These are phyloP conservation scores for Papilio machaon DNA, from an alignment of 1,140 invertebrate genomes.

Conservation along the genomic window DNA sequence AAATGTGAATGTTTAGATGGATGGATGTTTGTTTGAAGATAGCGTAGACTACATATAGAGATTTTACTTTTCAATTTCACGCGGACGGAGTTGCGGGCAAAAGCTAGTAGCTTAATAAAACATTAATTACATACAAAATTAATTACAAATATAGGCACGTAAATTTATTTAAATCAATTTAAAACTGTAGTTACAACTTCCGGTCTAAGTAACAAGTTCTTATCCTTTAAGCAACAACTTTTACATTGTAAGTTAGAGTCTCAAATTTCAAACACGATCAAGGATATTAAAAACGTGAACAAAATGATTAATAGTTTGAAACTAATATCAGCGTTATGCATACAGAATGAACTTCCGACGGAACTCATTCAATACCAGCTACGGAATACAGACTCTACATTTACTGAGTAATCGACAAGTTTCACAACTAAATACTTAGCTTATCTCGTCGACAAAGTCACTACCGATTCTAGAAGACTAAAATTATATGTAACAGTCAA, in stretches of 20 bases:
- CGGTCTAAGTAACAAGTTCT: neutral
- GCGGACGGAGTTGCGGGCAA: too few species aligned
- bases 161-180: too few species aligned
- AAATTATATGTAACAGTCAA: neutral
- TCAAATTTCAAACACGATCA: neutral
- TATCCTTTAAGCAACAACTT: neutral
- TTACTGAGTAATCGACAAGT: neutral
- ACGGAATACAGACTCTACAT: neutral
- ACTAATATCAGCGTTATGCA: slow-evolving; percentile 16
- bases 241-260: neutral
- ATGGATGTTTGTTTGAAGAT: too few species aligned
- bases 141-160: too few species aligned
- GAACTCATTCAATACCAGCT: neutral
- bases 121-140: too few species aligned
- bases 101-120: too few species aligned
- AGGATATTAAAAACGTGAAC: slow-evolving; percentile 23
- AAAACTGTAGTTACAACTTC: too few species aligned
- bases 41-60: too few species aligned
- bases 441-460: neutral
- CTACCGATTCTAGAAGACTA: neutral
- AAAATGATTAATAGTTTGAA: slow-evolving; percentile 20
- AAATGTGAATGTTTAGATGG: too few species aligned
- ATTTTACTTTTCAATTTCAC: too few species aligned
- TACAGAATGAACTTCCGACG: slow-evolving; percentile 17
- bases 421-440: neutral